These are phyloP conservation scores for Chloroceryle amazona DNA, from an alignment of 2,797 vertebrate species.

Conservation along the genomic window DNA sequence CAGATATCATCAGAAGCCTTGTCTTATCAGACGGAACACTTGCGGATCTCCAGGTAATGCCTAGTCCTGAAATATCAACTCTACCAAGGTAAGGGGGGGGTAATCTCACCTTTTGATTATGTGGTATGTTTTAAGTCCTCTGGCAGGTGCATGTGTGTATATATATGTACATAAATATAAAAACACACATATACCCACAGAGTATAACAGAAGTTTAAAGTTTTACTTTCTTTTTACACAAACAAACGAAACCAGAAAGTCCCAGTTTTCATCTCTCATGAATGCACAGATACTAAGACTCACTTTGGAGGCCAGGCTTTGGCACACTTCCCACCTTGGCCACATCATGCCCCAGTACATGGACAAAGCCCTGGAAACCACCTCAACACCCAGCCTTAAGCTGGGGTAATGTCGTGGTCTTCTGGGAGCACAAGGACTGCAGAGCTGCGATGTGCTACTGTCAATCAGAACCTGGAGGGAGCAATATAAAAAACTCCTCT, in stretches of 20 bases:
- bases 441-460: fast-evolving
- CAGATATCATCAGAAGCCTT: neutral
- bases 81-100: neutral
- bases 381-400: neutral
- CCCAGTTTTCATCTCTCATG: neutral
- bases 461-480: fast-evolving
- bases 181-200: neutral
- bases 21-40: neutral
- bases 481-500: neutral
- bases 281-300: fast-evolving
- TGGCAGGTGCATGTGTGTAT: no score
- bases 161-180: no score
- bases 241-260: no score
- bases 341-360: fast-evolving
- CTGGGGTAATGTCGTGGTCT: neutral
- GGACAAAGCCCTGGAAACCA: neutral
- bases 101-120: neutral
- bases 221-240: neutral
- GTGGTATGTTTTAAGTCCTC: neutral
- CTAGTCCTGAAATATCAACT: neutral
- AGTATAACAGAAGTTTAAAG: neutral
- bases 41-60: neutral
- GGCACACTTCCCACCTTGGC: neutral
- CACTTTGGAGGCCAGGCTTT: neutral
- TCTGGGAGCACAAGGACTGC: fast-evolving